phyloP scores from a whole-genome alignment of 2,888 invertebrate genomes.

The Lithophane socia region DNA sequence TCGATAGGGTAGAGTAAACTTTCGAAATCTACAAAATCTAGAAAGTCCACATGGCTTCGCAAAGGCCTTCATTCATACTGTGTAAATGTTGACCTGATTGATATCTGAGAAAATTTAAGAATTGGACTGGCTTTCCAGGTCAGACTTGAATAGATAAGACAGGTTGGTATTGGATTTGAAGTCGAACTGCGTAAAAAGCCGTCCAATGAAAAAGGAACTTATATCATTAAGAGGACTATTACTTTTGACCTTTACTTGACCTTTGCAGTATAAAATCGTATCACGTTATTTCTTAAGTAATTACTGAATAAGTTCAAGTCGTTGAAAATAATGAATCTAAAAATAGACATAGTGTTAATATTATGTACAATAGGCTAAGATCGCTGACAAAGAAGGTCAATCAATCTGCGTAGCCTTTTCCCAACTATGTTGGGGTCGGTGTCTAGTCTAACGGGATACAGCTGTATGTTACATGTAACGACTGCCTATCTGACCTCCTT shows the following conservation, averaged over 20 bases:
- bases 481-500: too few relatives aligned
- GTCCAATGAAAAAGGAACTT: background rate
- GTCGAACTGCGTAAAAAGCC: background rate
- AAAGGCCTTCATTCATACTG: slow-evolving; percentile 28
- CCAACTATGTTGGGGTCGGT: too few relatives aligned
- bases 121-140: background rate
- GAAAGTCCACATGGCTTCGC: background rate
- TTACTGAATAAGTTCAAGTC: background rate
- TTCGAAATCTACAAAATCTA: slow-evolving; percentile 25
- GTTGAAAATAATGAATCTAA: slow-evolving; percentile 1
- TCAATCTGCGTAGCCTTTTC: too few relatives aligned
- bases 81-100: background rate
- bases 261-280: background rate
- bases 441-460: too few relatives aligned
- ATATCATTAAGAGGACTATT: too few relatives aligned
- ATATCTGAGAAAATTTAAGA: slow-evolving; percentile 1
- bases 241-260: background rate
- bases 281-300: slow-evolving; percentile 7
- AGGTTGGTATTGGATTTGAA: background rate
- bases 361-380: background rate
- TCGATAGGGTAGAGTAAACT: slow-evolving; percentile 51
- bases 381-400: background rate
- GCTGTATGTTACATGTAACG: too few relatives aligned
- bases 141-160: background rate
- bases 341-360: background rate